Base-by-base conservation (phyloP, 2,888 invertebrate genomes). In the Dinocampus coccinellae region DNA sequence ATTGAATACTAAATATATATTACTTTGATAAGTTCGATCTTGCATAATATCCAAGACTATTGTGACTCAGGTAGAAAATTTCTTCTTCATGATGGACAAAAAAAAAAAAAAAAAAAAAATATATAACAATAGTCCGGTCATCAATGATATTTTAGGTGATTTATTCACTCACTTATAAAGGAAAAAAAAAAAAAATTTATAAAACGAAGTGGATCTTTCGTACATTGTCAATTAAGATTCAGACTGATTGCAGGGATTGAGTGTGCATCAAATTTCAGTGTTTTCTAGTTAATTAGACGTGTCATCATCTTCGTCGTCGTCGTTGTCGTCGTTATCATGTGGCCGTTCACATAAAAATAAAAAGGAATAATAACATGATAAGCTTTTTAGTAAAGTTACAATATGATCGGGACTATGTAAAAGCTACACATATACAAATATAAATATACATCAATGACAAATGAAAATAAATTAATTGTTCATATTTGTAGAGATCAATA, bases 151-250 rank as follows among this genome's bases (percentile, higher is more conserved):
- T n/a, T 34, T 6, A 11, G 20, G 20, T 11, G 11, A 60, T 20
- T 60, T 16, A 9, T 39, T 39, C n/a, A 3, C n/a, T 39, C 39
- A 3, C 3, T n/a, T 53, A 39, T 36, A n/a, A n/a, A 39, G n/a
- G n/a, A 6, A 39, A 47, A 47, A n/a, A 6, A 7, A 16, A 47
- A 47, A 67, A 61, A 29, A 63, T 52, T 36, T 22, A 65, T 11
- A 55, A 6, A 42, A 77, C 75, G 76, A 76, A 80, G 75, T 79
- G 80, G 81, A 83, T 80, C 82, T 83, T 84, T 83, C 82, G 84
- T 84, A 84, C 83, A 85, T 85, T 87, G 87, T 87, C 87, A 87
- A 87, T 87, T 87, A 47, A 87, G 87, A 86, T 87, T 87, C 87
- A 87, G 87, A 87, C 87, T 87, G 87, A 87, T 78, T 82, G 84